Conservation (phyloP, 1,140 invertebrate species). For the Halictus rubicundus region DNA sequence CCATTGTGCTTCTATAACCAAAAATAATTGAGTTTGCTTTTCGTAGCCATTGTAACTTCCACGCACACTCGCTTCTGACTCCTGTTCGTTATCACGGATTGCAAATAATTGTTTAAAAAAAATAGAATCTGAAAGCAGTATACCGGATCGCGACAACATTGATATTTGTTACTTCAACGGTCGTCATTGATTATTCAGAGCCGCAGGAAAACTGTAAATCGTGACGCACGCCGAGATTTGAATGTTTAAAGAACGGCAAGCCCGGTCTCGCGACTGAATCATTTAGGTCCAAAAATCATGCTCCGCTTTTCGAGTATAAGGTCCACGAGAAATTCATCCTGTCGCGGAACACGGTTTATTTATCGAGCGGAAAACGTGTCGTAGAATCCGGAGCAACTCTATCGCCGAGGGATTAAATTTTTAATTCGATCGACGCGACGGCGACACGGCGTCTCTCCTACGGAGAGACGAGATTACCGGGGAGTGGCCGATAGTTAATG, state of each 20-base stretch:
- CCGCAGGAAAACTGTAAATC: not conserved
- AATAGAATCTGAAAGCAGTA: no score
- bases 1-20: no score
- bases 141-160: no score
- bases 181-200: not conserved
- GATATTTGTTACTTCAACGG: not conserved
- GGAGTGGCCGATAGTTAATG: not conserved
- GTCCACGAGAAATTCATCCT: not conserved
- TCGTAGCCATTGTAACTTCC: no score
- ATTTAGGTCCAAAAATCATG: not conserved
- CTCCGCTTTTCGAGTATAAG: not conserved
- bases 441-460: not conserved
- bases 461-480: not conserved
- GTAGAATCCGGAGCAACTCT: no score
- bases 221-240: not conserved
- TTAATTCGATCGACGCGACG: slow-evolving; percentile 5
- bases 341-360: not conserved
- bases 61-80: no score
- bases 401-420: slow-evolving; percentile 14
- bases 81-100: no score
- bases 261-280: not conserved
- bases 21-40: no score
- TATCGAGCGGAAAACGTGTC: not conserved
- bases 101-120: no score
- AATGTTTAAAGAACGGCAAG: not conserved